Evolutionary conservation across 2,797 vertebrate species (phyloP), one percentile per base, ranked within the genome.

Genomic region (Chelonia mydas): DNA sequence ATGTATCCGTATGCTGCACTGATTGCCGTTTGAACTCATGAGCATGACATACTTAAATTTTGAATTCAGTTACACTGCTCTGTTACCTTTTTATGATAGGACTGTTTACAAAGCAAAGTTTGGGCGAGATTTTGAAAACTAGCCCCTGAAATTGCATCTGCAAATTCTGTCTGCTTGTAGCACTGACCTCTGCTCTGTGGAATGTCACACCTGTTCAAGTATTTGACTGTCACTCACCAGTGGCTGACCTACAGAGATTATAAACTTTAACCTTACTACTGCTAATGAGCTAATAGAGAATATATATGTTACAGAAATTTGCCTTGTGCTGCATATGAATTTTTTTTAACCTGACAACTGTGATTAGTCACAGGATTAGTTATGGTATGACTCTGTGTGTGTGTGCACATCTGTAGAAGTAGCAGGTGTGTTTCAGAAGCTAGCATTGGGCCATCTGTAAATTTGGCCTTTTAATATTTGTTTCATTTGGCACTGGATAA

Each of bases 161-260:
- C 54, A 45, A 45, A 11, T 88, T 92, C 68, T 87, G n/a, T 85
- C 41, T 72, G n/a, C 25, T 54, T 1, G 5, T 7, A 76, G 12
- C 3, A 2, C 28, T 65, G 78, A 47, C 33, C 5, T 1, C 4
- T 82, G 72, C 0, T 0, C 31, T 19, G 16, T 33, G 10, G 47
- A 47, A 33, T 25, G 17, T 7, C 28, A 33, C 7, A 28, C 2
- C 17, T 83, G 2, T 61, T 85, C 27, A 23, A 55, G 41, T 61
- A 12, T 41, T 47, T 72, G 16, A 65, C 61, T 65, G 65, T 80
- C 28, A 15, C 33, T 83, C 31, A 6, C n/a, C 80, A 80, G 6
- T 23, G 47, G 16, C 49, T 47, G 6, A 5, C 50, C 59, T 65
- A 59, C 11, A 74, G 28, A 57, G n/a, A 17, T 72, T 77, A 55